These are phyloP conservation scores for Diachrysia chrysitis DNA, from an alignment of 2,888 invertebrate species.

Conservation along the genomic window DNA sequence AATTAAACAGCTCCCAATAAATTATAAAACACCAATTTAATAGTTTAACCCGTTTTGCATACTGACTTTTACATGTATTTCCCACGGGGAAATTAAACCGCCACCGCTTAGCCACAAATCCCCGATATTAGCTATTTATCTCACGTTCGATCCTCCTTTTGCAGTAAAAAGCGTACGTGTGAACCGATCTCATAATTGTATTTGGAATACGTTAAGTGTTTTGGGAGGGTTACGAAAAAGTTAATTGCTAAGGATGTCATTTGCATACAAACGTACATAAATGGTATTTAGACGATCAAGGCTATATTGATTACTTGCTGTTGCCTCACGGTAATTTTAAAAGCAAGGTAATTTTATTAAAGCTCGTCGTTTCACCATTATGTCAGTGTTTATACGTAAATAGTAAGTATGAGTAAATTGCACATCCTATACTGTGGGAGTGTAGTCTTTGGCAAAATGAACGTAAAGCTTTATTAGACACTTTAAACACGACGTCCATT, in stretches of 20 bases:
- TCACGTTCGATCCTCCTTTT: conserved; percentile 59
- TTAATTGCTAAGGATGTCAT: conserved; percentile 6
- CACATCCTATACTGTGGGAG: no score
- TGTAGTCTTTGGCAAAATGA: no score
- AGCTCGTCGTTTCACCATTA: no score
- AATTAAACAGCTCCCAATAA: conserved; percentile 23
- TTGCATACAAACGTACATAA: neutral
- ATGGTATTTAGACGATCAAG: no score
- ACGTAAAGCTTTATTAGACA: no score
- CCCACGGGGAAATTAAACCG: conserved; percentile 48
- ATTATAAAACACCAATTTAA: conserved; percentile 40
- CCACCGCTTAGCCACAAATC: conserved; percentile 46
- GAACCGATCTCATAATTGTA: conserved; percentile 56
- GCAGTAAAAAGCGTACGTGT: conserved; percentile 61
- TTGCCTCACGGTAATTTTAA: no score
- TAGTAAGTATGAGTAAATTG: no score
- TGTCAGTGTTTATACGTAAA: no score
- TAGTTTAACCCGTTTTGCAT: conserved; percentile 42
- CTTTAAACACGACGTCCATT: no score
- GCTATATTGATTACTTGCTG: no score
- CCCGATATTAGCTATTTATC: conserved; percentile 57
- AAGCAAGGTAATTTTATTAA: no score
- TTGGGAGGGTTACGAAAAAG: conserved; percentile 42
- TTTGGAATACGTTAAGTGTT: conserved; percentile 49
- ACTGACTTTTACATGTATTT: conserved; percentile 40